phyloP scores from a whole-genome alignment of 2,113 vertebrate genomes.

The Oncorhynchus clarkii region DNA sequence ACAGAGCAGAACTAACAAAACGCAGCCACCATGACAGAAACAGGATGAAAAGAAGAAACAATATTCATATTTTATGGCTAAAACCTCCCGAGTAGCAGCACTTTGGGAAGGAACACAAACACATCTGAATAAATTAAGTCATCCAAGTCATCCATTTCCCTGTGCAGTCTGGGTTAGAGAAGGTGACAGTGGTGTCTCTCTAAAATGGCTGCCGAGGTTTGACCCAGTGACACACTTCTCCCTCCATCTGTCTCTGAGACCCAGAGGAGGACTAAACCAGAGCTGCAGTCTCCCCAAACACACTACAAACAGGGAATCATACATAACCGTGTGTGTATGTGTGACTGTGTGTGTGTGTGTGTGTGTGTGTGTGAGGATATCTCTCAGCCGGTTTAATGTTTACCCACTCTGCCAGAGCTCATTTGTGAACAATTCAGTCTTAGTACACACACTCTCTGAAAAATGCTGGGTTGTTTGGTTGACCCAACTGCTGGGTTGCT shows the following conservation, averaged over 20 bases:
- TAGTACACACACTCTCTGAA: too few relatives aligned
- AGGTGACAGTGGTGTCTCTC: constrained; percentile 29
- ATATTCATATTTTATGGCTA: neutral
- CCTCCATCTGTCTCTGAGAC: constrained; percentile 60
- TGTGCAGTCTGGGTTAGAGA: constrained; percentile 19
- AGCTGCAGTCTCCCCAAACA: constrained; percentile 31
- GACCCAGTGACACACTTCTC: constrained; percentile 72
- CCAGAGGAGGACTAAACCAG: constrained; percentile 35
- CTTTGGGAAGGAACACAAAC: neutral
- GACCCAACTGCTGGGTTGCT: too few relatives aligned
- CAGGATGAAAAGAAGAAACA: neutral
- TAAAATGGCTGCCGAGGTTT: constrained; percentile 49
- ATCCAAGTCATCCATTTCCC: constrained; percentile 6
- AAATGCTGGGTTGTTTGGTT: too few relatives aligned
- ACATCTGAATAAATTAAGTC: neutral
- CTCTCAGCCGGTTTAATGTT: constrained; percentile 58
- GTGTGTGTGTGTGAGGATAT: constrained; percentile 32
- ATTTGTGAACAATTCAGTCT: constrained; percentile 36
- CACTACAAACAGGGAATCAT: constrained; percentile 4
- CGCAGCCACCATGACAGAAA: constrained; percentile 2
- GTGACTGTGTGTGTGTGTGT: constrained; percentile 1
- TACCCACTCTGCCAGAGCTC: constrained; percentile 20
- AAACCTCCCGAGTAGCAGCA: neutral
- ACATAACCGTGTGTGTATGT: constrained; percentile 8
- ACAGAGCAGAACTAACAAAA: constrained; percentile 25